Percentiles rank a stretch among this genome's conserved stretches.
Evolutionary conservation across 2,113 vertebrate genomes (phyloP).

Genomic region (Mesembrinibis cayennensis): DNA sequence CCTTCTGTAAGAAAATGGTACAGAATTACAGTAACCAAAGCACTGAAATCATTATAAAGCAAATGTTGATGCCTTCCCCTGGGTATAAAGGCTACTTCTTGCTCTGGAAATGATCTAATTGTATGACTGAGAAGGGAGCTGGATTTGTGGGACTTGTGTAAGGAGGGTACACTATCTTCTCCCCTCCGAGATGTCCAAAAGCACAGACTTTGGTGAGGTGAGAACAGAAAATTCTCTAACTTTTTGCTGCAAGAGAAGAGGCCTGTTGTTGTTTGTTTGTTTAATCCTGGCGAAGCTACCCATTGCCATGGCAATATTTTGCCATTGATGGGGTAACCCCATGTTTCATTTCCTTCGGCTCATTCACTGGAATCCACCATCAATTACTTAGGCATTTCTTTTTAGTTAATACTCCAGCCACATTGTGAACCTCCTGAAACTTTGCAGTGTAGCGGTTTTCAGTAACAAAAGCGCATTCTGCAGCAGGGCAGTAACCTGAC

Average conservation of each 20-base stretch:
- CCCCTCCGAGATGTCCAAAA: neutral
- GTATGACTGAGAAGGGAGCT: neutral
- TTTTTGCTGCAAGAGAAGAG: conserved; percentile 8
- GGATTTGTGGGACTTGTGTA: neutral
- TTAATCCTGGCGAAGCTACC: conserved; percentile 48
- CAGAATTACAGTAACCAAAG: neutral
- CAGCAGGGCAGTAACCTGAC: neutral
- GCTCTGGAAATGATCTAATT: neutral
- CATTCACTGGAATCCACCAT: conserved; percentile 44
- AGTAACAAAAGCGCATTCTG: conserved; percentile 14
- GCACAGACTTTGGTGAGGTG: neutral
- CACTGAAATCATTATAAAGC: neutral
- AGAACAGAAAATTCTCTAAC: conserved; percentile 24
- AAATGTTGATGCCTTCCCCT: neutral
- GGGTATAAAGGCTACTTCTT: neutral
- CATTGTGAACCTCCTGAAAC: conserved; percentile 10
- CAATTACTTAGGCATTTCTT: conserved; percentile 45
- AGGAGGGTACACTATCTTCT: neutral
- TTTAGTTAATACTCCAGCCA: conserved; percentile 38
- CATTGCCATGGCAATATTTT: conserved; percentile 56
- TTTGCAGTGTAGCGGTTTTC: neutral
- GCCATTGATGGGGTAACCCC: conserved; percentile 9
- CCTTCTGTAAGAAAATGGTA: neutral
- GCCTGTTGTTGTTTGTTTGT: conserved; percentile 38
- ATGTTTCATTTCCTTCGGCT: conserved; percentile 41